Evolutionary conservation across 2,113 vertebrate species (phyloP).

Genomic region (Gobio gobio): DNA sequence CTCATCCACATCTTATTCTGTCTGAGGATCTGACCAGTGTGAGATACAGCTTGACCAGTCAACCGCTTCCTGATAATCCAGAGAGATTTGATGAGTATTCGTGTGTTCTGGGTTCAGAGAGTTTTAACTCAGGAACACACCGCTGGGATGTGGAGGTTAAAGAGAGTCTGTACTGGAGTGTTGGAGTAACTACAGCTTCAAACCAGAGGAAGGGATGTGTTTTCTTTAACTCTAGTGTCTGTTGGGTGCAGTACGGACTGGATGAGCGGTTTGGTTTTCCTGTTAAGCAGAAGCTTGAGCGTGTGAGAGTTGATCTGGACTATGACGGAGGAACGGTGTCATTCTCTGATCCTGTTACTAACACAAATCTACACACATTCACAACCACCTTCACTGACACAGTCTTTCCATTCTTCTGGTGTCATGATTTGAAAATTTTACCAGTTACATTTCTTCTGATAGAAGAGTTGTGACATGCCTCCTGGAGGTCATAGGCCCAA

Average conservation of each 20-base stretch:
- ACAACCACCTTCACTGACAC: slow-evolving; percentile 32
- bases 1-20: neutral
- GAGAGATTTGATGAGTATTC: slow-evolving; percentile 37
- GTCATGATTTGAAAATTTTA: slow-evolving; percentile 26
- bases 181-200: slow-evolving; percentile 13
- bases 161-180: neutral
- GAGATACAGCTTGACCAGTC: neutral
- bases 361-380: slow-evolving; percentile 13
- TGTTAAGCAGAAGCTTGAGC: slow-evolving; percentile 10
- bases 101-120: slow-evolving; percentile 19
- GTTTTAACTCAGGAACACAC: neutral
- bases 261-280: slow-evolving; percentile 23
- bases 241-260: slow-evolving; percentile 2
- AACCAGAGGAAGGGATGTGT: neutral
- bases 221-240: neutral
- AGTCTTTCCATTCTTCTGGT: slow-evolving; percentile 46
- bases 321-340: slow-evolving; percentile 31
- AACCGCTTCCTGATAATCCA: neutral
- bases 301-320: neutral
- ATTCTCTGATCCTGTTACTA: slow-evolving; percentile 38
- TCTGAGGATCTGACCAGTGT: slow-evolving; percentile 48
- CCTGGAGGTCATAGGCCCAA: neutral
- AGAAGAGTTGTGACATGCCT: neutral
- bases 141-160: neutral
- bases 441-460: neutral